Conservation (phyloP, 2,888 invertebrate genomes). For the Aphelenchoides bicaudatus region DNA sequence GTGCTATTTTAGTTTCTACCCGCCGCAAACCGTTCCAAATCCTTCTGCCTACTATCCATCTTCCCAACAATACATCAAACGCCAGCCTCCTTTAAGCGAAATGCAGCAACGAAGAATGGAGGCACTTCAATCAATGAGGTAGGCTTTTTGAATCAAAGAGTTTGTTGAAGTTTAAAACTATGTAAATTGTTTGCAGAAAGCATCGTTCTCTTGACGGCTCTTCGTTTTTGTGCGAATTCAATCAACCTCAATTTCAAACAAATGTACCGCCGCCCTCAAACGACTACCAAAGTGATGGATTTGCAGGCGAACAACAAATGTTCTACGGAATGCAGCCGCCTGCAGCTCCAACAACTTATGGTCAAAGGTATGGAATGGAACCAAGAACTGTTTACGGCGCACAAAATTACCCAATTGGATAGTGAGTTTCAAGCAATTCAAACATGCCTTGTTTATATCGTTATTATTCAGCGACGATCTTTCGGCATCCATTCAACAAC, state of each 20-base stretch:
- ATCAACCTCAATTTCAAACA: slow-evolving; percentile 13
- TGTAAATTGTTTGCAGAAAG: slow-evolving; percentile 39
- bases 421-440: slow-evolving; percentile 1
- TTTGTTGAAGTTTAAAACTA: background rate
- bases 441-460: too few relatives aligned
- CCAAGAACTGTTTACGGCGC: too few relatives aligned
- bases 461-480: slow-evolving; percentile 15
- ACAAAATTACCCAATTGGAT: slow-evolving; percentile 8
- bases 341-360: background rate
- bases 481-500: background rate
- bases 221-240: slow-evolving; percentile 30
- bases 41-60: too few relatives aligned
- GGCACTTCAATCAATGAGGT: slow-evolving; percentile 4
- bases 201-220: slow-evolving; percentile 53
- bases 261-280: slow-evolving; percentile 25
- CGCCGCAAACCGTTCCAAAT: too few relatives aligned
- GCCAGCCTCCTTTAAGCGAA: background rate
- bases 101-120: slow-evolving; percentile 7
- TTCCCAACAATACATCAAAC: background rate
- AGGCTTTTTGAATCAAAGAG: background rate
- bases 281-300: too few relatives aligned
- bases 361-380: too few relatives aligned
- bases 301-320: too few relatives aligned
- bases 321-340: background rate
- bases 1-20: too few relatives aligned